Percentiles rank a stretch among this genome's conserved stretches.
Conservation (phyloP, 2,797 vertebrate genomes). For the Amblyraja radiata region DNA sequence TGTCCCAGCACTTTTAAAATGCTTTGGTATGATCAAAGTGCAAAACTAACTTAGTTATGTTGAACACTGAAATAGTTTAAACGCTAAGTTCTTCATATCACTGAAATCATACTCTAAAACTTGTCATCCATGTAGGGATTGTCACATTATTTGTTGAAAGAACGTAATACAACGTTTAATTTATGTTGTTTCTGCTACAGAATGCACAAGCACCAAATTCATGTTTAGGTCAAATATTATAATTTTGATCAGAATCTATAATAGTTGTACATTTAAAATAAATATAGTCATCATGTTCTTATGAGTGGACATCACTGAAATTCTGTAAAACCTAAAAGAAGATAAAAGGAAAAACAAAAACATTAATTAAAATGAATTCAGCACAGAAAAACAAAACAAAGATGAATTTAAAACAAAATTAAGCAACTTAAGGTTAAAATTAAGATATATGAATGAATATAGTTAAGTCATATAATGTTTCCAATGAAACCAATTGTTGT, state of each 20-base stretch:
- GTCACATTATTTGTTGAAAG: background rate
- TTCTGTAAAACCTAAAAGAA: slow-evolving; percentile 36
- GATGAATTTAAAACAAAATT: slow-evolving; percentile 8
- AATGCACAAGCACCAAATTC: background rate
- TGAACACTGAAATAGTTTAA: background rate
- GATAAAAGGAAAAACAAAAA: slow-evolving; percentile 34
- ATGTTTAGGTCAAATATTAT: background rate
- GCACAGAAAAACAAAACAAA: background rate
- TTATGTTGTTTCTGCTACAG: background rate
- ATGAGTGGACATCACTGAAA: slow-evolving; percentile 36
- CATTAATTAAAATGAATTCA: slow-evolving; percentile 35
- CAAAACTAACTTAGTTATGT: background rate
- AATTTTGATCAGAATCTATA: background rate
- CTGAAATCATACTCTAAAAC: background rate
- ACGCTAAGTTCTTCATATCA: background rate
- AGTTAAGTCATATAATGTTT: background rate
- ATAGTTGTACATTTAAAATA: slow-evolving; percentile 10
- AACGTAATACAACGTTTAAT: background rate
- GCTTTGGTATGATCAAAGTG: background rate
- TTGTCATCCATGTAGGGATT: background rate
- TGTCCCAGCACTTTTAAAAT: background rate
- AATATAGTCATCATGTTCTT: slow-evolving; percentile 36
- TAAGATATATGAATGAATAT: slow-evolving; percentile 16
- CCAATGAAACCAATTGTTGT: background rate
- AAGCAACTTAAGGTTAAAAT: slow-evolving; percentile 21